Conservation (phyloP, 2,797 vertebrate species). For the Nannoperca australis region DNA sequence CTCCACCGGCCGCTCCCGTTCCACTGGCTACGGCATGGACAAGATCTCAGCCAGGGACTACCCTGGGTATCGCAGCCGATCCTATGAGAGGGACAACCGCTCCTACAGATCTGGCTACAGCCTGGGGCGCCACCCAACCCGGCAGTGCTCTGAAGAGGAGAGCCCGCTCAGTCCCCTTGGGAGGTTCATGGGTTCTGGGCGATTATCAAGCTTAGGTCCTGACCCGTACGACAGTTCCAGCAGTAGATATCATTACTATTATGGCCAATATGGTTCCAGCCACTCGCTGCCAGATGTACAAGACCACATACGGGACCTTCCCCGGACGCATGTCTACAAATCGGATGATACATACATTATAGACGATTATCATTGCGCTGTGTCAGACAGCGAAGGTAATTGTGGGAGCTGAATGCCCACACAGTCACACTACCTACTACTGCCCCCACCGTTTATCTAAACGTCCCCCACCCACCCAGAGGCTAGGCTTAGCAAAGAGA, state of each 20-base stretch:
- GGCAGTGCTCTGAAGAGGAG: slow-evolving; percentile 96
- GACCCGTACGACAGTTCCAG: slow-evolving; percentile 90
- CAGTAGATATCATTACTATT: slow-evolving; percentile 83
- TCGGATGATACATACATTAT: slow-evolving; percentile 97
- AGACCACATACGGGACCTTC: slow-evolving; percentile 96
- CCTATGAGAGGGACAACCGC: slow-evolving; percentile 90
- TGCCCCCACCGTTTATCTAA: slow-evolving; percentile 81
- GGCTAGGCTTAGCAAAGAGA: slow-evolving; percentile 77
- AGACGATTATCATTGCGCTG: slow-evolving; percentile 99
- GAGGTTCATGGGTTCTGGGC: slow-evolving; percentile 88
- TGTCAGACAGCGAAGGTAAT: slow-evolving; percentile 99
- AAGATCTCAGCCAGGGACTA: slow-evolving; percentile 91
- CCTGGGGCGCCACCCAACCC: slow-evolving; percentile 86
- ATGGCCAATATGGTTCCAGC: slow-evolving; percentile 95
- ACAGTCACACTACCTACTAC: slow-evolving; percentile 84
- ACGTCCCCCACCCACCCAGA: slow-evolving; percentile 88
- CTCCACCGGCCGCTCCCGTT: slow-evolving; percentile 89
- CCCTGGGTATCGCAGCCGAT: slow-evolving; percentile 90
- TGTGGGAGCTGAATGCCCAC: slow-evolving; percentile 87
- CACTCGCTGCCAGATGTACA: slow-evolving; percentile 99
- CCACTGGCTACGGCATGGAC: slow-evolving; percentile 92
- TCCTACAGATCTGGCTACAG: slow-evolving; percentile 89
- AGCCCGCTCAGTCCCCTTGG: slow-evolving; percentile 92
- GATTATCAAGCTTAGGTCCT: slow-evolving; percentile 84
- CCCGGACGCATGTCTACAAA: slow-evolving; percentile 95